These are phyloP conservation scores for Delia radicum DNA, from an alignment of 1,140 invertebrate species.

Conservation along the genomic window DNA sequence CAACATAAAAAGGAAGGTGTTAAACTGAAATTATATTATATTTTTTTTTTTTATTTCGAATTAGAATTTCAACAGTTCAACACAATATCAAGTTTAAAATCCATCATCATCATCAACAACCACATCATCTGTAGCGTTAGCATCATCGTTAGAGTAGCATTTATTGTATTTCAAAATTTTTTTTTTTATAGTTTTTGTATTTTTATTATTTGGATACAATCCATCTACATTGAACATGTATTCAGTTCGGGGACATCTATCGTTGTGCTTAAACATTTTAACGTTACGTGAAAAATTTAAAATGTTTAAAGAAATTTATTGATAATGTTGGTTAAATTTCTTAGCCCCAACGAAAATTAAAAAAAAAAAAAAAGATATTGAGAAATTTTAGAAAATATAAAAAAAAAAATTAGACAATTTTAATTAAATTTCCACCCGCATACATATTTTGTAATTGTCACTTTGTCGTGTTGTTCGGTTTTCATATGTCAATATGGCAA, in stretches of 20 bases:
- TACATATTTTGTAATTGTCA: too few relatives aligned
- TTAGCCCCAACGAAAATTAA: neutral
- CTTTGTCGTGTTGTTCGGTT: neutral
- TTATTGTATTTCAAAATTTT: neutral
- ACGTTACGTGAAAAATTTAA: neutral
- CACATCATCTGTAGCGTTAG: neutral
- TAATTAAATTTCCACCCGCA: neutral
- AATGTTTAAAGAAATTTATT: neutral
- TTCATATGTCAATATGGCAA: conserved; percentile 39
- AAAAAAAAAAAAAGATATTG: neutral
- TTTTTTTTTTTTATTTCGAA: neutral
- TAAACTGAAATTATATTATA: neutral
- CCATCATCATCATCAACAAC: neutral
- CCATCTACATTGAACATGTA: neutral
- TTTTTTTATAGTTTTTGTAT: neutral
- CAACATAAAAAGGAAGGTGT: conserved; percentile 4
- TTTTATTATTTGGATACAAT: neutral
- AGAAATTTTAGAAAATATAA: neutral
- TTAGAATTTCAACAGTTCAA: neutral
- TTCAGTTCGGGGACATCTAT: conserved; percentile 24
- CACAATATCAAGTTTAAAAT: neutral
- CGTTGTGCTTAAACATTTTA: conserved; percentile 7
- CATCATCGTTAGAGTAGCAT: neutral
- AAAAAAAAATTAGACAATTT: neutral
- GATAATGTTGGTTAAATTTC: neutral